These are phyloP conservation scores for Zosterops pallidus DNA, from an alignment of 2,113 vertebrate genomes.

Conservation along the genomic window DNA sequence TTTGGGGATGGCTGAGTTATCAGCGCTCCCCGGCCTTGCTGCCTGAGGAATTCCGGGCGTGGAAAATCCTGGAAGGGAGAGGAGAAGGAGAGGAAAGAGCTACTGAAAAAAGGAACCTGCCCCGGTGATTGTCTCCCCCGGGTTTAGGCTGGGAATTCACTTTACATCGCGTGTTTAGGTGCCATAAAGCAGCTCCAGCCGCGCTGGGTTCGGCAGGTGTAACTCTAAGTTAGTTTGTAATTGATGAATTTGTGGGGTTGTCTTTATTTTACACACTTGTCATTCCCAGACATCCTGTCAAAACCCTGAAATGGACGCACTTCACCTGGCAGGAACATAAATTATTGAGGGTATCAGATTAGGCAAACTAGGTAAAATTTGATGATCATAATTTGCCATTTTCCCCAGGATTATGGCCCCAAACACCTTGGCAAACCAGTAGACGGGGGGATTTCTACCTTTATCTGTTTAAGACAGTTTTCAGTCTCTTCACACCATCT, in stretches of 20 bases:
- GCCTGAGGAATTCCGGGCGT: neutral
- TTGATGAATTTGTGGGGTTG: neutral
- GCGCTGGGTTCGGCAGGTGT: fast-evolving
- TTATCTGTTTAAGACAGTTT: neutral
- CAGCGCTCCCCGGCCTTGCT: neutral
- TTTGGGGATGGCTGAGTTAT: no score
- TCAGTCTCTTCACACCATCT: neutral
- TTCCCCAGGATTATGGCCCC: neutral
- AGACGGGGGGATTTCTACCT: fast-evolving
- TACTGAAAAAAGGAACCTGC: neutral
- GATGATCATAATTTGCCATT: neutral
- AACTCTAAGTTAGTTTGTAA: neutral
- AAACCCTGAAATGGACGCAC: neutral
- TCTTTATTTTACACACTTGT: neutral
- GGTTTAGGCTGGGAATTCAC: neutral
- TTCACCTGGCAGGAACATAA: neutral
- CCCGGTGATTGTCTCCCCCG: fast-evolving
- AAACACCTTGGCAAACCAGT: neutral
- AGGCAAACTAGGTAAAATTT: neutral
- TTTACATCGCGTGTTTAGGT: fast-evolving
- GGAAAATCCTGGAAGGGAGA: neutral
- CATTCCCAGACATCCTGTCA: neutral
- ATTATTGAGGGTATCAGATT: neutral
- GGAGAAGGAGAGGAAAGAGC: neutral
- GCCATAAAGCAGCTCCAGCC: neutral